These are phyloP conservation scores for Volucella inflata DNA, from an alignment of 2,888 invertebrate species.

Conservation along the genomic window DNA sequence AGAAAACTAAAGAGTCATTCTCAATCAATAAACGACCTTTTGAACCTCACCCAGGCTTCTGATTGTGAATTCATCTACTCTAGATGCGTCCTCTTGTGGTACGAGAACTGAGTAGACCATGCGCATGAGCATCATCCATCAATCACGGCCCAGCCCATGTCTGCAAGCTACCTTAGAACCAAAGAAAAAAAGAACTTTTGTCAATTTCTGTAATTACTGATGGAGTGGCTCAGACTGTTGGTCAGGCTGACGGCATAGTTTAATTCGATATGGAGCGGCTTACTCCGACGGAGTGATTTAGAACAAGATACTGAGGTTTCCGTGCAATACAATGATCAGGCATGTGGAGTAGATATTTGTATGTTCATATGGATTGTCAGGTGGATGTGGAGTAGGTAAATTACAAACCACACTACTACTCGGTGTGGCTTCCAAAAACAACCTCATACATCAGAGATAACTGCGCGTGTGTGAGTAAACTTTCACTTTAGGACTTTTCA, in stretches of 20 bases:
- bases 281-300: neutral
- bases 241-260: neutral
- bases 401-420: neutral
- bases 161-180: neutral
- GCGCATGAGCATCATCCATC: constrained; percentile 65
- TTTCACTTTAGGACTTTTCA: constrained; percentile 65
- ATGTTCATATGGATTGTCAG: constrained; percentile 41
- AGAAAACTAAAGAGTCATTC: constrained; percentile 35
- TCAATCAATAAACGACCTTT: constrained; percentile 58
- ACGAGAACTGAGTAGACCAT: neutral
- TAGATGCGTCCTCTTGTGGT: constrained; percentile 36
- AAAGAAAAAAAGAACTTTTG: constrained; percentile 41
- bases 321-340: no score
- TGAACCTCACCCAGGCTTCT: constrained; percentile 28
- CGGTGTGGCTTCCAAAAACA: no score
- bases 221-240: constrained; percentile 12
- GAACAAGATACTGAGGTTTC: neutral
- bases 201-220: constrained; percentile 56
- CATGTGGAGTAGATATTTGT: no score
- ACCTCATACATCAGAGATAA: constrained; percentile 45
- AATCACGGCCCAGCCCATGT: constrained; percentile 62
- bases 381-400: neutral
- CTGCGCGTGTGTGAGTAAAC: constrained; percentile 16
- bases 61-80: constrained; percentile 33
- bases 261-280: no score